Percentiles rank a stretch among this genome's conserved stretches.
phyloP scores from a whole-genome alignment of 2,888 invertebrate species.

The Diaperis boleti region DNA sequence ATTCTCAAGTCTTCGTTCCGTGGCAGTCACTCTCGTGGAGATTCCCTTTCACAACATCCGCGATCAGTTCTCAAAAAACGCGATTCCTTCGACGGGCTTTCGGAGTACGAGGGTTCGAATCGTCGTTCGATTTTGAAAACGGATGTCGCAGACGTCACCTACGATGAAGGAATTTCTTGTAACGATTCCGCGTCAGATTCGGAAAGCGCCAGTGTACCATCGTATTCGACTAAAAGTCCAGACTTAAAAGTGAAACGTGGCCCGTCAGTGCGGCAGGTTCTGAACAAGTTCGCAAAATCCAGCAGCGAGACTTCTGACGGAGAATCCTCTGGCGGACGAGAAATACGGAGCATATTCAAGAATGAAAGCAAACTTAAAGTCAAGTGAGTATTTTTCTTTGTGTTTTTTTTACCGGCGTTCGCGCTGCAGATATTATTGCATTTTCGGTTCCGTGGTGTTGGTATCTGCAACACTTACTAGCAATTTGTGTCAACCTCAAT shows the following conservation, averaged over 20 bases:
- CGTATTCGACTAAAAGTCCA: neutral
- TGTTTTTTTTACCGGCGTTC: slow-evolving; percentile 1
- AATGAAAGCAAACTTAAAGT: slow-evolving; percentile 64
- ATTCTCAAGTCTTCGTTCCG: slow-evolving; percentile 69
- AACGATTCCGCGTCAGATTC: slow-evolving; percentile 62
- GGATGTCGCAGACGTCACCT: slow-evolving; percentile 55
- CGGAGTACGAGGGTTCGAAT: slow-evolving; percentile 21
- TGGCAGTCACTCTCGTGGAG: slow-evolving; percentile 62
- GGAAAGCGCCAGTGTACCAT: slow-evolving; percentile 46
- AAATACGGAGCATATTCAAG: slow-evolving; percentile 73
- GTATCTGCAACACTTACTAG: too few species aligned
- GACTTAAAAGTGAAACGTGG: slow-evolving; percentile 16
- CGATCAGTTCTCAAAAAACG: slow-evolving; percentile 52
- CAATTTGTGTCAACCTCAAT: too few species aligned
- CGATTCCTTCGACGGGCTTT: slow-evolving; percentile 39
- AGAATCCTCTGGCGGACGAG: slow-evolving; percentile 75
- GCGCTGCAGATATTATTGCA: neutral
- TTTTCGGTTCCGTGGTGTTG: neutral
- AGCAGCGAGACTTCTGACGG: slow-evolving; percentile 67
- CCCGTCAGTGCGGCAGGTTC: neutral
- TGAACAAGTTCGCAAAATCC: slow-evolving; percentile 2
- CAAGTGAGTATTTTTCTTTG: slow-evolving; percentile 66
- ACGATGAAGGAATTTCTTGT: slow-evolving; percentile 65
- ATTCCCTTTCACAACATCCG: slow-evolving; percentile 42
- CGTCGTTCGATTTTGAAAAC: slow-evolving; percentile 39